Base-by-base conservation (phyloP, 1,140 invertebrate species). In the Eumaeus atala region DNA sequence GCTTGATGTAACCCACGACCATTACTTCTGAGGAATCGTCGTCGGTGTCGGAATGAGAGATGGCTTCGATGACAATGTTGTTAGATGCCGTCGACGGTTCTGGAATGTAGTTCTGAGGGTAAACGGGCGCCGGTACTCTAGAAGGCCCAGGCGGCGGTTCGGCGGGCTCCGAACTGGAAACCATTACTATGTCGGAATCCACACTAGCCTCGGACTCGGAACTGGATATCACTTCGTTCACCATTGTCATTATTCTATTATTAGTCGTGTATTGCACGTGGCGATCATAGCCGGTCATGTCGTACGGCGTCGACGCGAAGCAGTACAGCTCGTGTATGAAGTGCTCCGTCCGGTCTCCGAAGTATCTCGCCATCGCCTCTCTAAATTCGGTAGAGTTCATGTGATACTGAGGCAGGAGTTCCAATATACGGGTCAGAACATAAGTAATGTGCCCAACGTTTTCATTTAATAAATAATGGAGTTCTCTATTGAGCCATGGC, bases 281-380 rank as follows among this genome's bases (percentile, higher is more conserved):
- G 37, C 90, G 79, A 70, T 95, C 93, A 69, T 94, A 95, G 17
- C 92, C 93, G 48, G 92, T 87, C 89, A 97, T 92, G 69, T 96
- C 95, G 76, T 92, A 95, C 0, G 95, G 94, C 8, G 94, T 95
- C 21, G 91, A 90, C 37, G 96, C 95, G 89, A 95, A 98, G 75
- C 91, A 92, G 60, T 93, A 92, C 57, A 98, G 90, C 76, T 98
- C 97, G 69, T 97, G 95, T 36, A 96, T 89, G 83, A 98, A 98
- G 76, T 97, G 95, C 57, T 91, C 90, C 0, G 92, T 92, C 55
- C 90, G 88, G 11, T 83, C 76, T 11, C 89, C 89, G 34, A 93
- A 87, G 69, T 90, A 91, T 3, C 89, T 78, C 1, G 84, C 74
- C 12, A 95, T 66, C 0, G 89, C 69, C 33, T 90, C 89, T 16